Conservation (phyloP, 2,797 vertebrate genomes). For the Ataeniobius toweri region DNA sequence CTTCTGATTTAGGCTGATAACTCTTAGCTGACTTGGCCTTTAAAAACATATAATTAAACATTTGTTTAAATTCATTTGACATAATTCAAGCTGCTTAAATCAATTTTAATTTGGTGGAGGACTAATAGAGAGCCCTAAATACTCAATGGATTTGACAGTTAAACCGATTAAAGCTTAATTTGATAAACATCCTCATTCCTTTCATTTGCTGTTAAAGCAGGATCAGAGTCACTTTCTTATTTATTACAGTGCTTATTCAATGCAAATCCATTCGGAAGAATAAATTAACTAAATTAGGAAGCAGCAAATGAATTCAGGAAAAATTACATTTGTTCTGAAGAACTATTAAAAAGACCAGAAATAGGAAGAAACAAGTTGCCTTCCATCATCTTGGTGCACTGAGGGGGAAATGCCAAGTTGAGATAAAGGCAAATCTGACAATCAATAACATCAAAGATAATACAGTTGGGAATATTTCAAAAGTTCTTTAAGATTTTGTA, state of each 20-base stretch:
- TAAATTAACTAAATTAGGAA: not conserved
- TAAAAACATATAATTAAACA: conserved; percentile 13
- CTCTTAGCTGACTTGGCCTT: not conserved
- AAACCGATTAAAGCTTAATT: not conserved
- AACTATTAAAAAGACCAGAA: not conserved
- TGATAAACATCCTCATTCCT: not conserved
- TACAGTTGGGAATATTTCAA: not conserved
- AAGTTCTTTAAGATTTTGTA: not conserved
- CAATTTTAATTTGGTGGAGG: not conserved
- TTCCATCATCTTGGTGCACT: conserved; percentile 7
- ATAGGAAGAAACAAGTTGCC: not conserved
- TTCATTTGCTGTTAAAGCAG: conserved; percentile 1
- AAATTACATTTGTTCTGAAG: not conserved
- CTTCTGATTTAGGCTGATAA: not conserved
- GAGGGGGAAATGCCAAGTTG: conserved; percentile 24
- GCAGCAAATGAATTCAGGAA: conserved; percentile 7
- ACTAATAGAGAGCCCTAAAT: conserved; percentile 5
- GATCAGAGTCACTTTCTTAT: not conserved
- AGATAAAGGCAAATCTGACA: conserved; percentile 23
- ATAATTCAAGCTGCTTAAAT: not conserved
- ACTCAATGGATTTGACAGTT: not conserved
- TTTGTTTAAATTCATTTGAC: not conserved
- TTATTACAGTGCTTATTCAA: conserved; percentile 7
- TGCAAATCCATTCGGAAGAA: not conserved
- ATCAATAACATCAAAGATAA: not conserved